These are phyloP conservation scores for Falco biarmicus DNA, from an alignment of 2,797 vertebrate species.

Conservation along the genomic window DNA sequence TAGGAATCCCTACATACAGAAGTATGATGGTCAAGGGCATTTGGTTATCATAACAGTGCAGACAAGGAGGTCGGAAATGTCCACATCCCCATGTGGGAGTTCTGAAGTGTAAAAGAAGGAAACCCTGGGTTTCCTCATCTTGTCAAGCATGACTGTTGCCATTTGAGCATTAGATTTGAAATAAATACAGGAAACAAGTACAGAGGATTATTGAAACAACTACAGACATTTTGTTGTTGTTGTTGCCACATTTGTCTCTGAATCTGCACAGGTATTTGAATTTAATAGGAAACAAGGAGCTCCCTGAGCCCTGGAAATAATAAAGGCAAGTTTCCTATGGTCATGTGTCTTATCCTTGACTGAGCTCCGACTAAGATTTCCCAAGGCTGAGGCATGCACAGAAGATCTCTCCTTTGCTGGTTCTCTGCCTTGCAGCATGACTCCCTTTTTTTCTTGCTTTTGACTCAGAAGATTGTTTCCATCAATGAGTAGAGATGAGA, in stretches of 20 bases:
- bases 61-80: not conserved
- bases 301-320: slow-evolving; percentile 7
- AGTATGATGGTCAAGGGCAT: not conserved
- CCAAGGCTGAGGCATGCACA: not conserved
- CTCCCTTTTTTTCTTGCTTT: not conserved
- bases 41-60: not conserved
- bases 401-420: not conserved
- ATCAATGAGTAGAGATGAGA: not conserved
- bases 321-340: not conserved
- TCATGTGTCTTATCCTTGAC: not conserved
- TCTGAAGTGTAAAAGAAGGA: slow-evolving; percentile 39
- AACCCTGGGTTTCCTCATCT: slow-evolving; percentile 2
- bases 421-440: not conserved
- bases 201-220: slow-evolving; percentile 32
- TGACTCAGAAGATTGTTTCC: not conserved
- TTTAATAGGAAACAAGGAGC: slow-evolving; percentile 34
- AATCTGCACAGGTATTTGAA: not conserved
- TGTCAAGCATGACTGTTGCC: not conserved
- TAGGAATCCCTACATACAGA: not conserved
- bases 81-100: not conserved
- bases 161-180: slow-evolving; percentile 17
- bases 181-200: slow-evolving; percentile 47
- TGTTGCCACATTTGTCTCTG: not conserved
- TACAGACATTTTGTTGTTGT: not conserved
- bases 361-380: not conserved